Percentiles rank a stretch among this genome's conserved stretches.
Evolutionary conservation across 2,113 vertebrate species (phyloP).

Genomic region (Circaetus gallicus): DNA sequence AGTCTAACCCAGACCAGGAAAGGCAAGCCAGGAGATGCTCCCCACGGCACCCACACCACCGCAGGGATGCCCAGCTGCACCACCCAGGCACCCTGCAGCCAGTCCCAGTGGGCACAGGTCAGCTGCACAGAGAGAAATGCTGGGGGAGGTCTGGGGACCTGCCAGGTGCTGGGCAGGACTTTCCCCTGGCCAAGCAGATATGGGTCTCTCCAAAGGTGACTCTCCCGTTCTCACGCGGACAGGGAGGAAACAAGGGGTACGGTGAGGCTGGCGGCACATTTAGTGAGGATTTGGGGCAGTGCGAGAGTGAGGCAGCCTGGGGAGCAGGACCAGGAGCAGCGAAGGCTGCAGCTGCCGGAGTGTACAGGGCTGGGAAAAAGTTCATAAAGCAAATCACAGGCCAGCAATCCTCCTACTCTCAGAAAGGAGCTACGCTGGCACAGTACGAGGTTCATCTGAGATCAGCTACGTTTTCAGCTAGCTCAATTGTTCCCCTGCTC

Average conservation of each 20-base stretch:
- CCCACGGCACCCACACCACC: fast-evolving
- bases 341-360: neutral
- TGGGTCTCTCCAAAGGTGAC: neutral
- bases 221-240: fast-evolving
- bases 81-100: fast-evolving
- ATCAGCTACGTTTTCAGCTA: neutral
- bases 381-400: neutral
- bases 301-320: neutral
- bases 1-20: neutral
- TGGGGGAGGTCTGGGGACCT: neutral
- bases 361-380: neutral
- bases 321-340: neutral
- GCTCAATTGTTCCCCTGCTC: neutral
- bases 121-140: neutral
- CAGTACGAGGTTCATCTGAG: neutral
- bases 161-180: neutral
- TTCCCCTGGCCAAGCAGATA: neutral
- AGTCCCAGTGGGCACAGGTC: fast-evolving
- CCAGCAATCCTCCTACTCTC: neutral
- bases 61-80: neutral
- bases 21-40: neutral
- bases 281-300: neutral
- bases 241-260: neutral
- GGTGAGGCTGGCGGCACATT: fast-evolving
- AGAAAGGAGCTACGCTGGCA: neutral